A percentile compares a stretch with the other conserved stretches of the same genome.
Evolutionary conservation across 2,113 vertebrate species (phyloP).

Genomic region (Onychostruthus taczanowskii): DNA sequence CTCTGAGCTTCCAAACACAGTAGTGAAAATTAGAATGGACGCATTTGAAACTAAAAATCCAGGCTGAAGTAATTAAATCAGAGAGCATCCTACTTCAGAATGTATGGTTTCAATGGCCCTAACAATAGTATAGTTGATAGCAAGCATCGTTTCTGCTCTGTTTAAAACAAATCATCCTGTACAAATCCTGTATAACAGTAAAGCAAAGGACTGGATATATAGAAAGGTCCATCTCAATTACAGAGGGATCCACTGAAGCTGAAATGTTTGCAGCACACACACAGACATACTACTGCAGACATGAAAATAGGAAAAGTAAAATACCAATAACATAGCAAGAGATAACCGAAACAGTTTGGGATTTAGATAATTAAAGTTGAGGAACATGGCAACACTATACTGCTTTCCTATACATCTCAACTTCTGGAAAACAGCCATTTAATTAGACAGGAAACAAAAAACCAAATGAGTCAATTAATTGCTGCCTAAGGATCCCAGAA

Average conservation of each 20-base stretch:
- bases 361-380: not conserved
- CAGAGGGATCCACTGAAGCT: not conserved
- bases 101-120: accelerated
- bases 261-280: not conserved
- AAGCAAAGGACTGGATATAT: not conserved
- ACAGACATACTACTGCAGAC: not conserved
- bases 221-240: not conserved
- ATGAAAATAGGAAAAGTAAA: not conserved
- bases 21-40: not conserved
- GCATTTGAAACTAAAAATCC: not conserved
- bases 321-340: accelerated
- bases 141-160: not conserved
- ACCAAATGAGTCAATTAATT: not conserved
- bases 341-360: not conserved
- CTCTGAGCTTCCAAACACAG: not conserved
- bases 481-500: not conserved
- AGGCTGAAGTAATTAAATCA: not conserved
- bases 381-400: not conserved
- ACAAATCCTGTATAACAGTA: not conserved
- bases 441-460: not conserved
- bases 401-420: not conserved
- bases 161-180: not conserved
- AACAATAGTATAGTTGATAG: not conserved
- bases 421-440: not conserved
- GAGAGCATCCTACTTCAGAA: not conserved